Evolutionary conservation across 1,140 invertebrate species (phyloP).

Genomic region (Nylanderia fulva): DNA sequence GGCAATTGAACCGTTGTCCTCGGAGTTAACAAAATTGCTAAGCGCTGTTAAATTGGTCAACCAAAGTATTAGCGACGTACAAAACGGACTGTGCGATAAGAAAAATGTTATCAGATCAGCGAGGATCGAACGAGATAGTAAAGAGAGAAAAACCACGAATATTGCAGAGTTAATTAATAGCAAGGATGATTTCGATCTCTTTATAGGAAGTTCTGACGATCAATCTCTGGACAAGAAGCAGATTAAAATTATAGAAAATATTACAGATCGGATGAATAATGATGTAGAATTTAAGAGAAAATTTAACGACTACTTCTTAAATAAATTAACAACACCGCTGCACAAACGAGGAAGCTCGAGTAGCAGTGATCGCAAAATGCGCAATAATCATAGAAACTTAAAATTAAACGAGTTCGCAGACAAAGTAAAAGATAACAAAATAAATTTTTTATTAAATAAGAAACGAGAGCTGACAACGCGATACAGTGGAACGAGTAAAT

Average conservation of each 20-base stretch:
- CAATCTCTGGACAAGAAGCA: neutral
- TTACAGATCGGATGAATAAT: neutral
- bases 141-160: no score
- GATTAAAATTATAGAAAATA: neutral
- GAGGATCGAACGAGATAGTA: neutral
- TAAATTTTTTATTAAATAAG: neutral
- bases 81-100: constrained; percentile 33
- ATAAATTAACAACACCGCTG: constrained; percentile 17
- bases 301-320: neutral
- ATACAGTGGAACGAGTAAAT: neutral
- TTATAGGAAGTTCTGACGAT: neutral
- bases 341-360: neutral
- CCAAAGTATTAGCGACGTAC: constrained; percentile 21
- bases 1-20: constrained; percentile 30
- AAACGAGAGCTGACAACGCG: neutral
- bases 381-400: neutral
- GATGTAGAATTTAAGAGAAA: neutral
- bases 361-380: neutral
- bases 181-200: neutral
- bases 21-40: constrained; percentile 21
- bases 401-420: neutral
- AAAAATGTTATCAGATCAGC: neutral
- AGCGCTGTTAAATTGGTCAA: constrained; percentile 35
- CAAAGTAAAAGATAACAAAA: neutral
- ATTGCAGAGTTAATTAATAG: no score